These are phyloP conservation scores for Xestoiulus laeticollis DNA, from an alignment of 2,888 invertebrate genomes.

Conservation along the genomic window DNA sequence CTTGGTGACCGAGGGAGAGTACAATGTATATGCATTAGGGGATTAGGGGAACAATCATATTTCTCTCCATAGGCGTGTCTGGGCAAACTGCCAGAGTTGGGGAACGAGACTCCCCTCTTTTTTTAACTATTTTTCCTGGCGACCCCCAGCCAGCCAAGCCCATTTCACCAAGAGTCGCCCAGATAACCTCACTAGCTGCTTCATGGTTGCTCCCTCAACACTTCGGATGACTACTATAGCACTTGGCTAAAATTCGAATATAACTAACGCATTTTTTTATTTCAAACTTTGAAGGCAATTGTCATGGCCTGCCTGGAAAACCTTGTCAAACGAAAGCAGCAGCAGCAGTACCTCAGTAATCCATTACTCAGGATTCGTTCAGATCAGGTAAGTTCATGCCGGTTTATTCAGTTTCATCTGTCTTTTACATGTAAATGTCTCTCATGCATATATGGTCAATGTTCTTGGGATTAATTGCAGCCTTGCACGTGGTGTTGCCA, in stretches of 20 bases:
- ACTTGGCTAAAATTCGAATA: background rate
- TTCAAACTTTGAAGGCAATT: background rate
- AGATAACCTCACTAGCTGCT: background rate
- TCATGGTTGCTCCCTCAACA: background rate
- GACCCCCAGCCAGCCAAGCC: slow-evolving; percentile 23
- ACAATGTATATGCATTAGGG: slow-evolving; percentile 12
- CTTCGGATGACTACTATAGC: background rate
- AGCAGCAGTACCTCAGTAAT: background rate
- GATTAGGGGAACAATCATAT: slow-evolving; percentile 37
- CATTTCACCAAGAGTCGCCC: background rate
- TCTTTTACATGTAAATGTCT: too few relatives aligned
- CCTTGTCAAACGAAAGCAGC: background rate
- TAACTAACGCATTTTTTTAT: background rate
- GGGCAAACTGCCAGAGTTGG: slow-evolving; percentile 32
- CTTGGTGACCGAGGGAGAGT: slow-evolving; percentile 13
- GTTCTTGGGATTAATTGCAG: too few relatives aligned
- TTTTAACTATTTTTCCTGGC: background rate
- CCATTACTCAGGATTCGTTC: slow-evolving; percentile 18
- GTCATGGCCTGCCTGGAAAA: background rate
- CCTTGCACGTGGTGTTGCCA: too few relatives aligned
- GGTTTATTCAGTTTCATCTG: too few relatives aligned
- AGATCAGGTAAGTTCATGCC: slow-evolving; percentile 13
- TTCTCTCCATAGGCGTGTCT: slow-evolving; percentile 28
- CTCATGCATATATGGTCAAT: too few relatives aligned
- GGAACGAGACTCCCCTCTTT: slow-evolving; percentile 34